A percentile compares a stretch with the other conserved stretches of the same genome.
Conservation (phyloP, 2,888 invertebrate genomes). For the Cantharis lateralis region DNA sequence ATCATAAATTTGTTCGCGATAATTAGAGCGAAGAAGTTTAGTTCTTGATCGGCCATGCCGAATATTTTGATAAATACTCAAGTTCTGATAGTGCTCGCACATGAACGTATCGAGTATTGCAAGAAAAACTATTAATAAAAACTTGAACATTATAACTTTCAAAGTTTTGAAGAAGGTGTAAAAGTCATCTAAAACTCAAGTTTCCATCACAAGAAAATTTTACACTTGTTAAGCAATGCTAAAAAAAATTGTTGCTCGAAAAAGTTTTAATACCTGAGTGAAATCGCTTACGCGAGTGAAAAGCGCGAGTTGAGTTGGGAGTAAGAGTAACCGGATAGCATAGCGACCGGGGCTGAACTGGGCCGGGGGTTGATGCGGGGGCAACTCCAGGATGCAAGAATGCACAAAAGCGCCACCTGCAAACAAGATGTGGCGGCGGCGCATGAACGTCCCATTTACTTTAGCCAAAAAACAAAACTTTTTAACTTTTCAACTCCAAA, state of each 20-base stretch:
- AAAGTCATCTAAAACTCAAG: neutral
- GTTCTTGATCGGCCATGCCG: conserved; percentile 58
- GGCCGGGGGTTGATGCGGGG: conserved; percentile 45
- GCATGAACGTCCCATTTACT: conserved; percentile 30
- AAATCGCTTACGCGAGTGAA: conserved; percentile 24
- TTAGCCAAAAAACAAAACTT: conserved; percentile 8
- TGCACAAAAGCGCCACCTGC: conserved; percentile 52
- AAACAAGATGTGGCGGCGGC: conserved; percentile 35
- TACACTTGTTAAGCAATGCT: neutral
- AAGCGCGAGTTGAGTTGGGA: conserved; percentile 15
- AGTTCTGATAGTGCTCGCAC: conserved; percentile 6
- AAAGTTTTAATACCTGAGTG: neutral
- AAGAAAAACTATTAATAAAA: neutral
- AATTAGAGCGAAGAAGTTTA: conserved; percentile 46
- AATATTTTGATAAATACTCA: conserved; percentile 45
- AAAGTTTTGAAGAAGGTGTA: neutral
- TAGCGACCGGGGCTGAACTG: conserved; percentile 45
- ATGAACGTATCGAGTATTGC: neutral
- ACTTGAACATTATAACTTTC: neutral
- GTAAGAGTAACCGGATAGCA: conserved; percentile 36
- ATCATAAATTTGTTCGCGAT: conserved; percentile 33
- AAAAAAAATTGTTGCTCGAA: neutral
- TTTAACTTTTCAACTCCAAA: neutral
- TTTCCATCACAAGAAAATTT: neutral
- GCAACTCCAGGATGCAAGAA: conserved; percentile 50